Base-by-base conservation (phyloP, 92 coral and sea anemone genomes). In the Parazoanthus atlanticus region DNA sequence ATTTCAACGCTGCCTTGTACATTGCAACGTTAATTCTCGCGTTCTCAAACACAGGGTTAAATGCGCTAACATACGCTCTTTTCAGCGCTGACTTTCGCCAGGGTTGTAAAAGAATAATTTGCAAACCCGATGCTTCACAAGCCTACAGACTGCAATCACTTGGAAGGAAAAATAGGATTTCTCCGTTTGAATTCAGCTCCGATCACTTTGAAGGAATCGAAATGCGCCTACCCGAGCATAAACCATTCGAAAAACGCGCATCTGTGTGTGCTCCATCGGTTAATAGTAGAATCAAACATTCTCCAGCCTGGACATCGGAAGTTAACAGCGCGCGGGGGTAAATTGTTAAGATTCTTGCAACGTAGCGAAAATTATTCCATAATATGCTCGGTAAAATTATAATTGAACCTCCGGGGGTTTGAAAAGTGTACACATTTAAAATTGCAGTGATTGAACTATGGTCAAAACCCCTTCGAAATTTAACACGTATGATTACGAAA, bases 1-100 rank as follows among this genome's bases (percentile, higher is more conserved):
- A 66, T 64, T 38, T 91, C 82, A 69, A 71, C 1, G 89, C 58
- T 28, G 79, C 74, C 47, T 74, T 85, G 81, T 89, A 93, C 77
- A 88, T 93, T 80, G 85, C 91, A 32, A 85, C 93, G 5, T 69
- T 94, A 41, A 73, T 95, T 69, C 79, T 90, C 17, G 90, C 95
- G 23, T 96, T 89, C 75, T 87, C 96, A 26, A 95, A 94, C 77
- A 88, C 95, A 4, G 92, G 93, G 0, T 85, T 94, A 26, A 96
- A 94, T 65, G 96, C 95, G 17, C 56, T 93, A 38, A 91, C 96
- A 32, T 96, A 96, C 61, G 91, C 97, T 33, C 70, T 96, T 0
- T 96, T 96, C 92, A 96, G 93, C 41, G 94, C 93, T 33, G 99
- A 96, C 77, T 96, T 96, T 90, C 95, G 99, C 21, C 96, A 92